These are phyloP conservation scores for Clivina fossor DNA, from an alignment of 2,888 invertebrate species.

Conservation along the genomic window DNA sequence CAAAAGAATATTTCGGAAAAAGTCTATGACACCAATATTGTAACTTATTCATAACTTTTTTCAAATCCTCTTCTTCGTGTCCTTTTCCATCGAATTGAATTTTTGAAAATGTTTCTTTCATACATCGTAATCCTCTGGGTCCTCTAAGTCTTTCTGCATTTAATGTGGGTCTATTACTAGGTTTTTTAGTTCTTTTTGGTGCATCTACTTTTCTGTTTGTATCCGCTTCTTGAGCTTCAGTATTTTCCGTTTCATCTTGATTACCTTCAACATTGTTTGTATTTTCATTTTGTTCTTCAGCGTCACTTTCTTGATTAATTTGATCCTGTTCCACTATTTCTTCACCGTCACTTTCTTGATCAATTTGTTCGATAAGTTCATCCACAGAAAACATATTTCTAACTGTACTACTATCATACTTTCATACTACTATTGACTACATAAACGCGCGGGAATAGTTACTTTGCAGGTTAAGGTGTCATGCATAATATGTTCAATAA, in stretches of 20 bases:
- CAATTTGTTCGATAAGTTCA: slow-evolving; percentile 35
- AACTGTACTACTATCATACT: no score
- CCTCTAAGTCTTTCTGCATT: slow-evolving; percentile 74
- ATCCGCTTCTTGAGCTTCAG: slow-evolving; percentile 51
- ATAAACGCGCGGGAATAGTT: slow-evolving; percentile 18
- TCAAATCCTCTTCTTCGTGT: slow-evolving; percentile 80
- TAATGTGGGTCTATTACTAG: slow-evolving; percentile 60
- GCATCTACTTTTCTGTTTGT: slow-evolving; percentile 54
- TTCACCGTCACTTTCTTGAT: slow-evolving; percentile 34
- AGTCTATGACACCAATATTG: slow-evolving; percentile 94
- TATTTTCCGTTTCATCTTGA: slow-evolving; percentile 52
- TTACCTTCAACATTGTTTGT: slow-evolving; percentile 55
- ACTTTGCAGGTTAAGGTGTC: slow-evolving; percentile 20
- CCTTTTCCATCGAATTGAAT: slow-evolving; percentile 82
- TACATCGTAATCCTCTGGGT: slow-evolving; percentile 76
- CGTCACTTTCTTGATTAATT: slow-evolving; percentile 48
- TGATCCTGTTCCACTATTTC: slow-evolving; percentile 50
- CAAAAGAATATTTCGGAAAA: slow-evolving; percentile 86
- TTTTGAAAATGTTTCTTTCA: slow-evolving; percentile 77
- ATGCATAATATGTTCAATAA: slow-evolving; percentile 25
- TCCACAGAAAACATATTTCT: slow-evolving; percentile 37
- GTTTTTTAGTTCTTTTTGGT: slow-evolving; percentile 59
- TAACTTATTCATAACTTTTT: slow-evolving; percentile 74
- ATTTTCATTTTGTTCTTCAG: slow-evolving; percentile 54
- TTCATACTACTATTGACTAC: slow-evolving; percentile 33